Base-by-base conservation (phyloP, 2,888 invertebrate genomes). In the Drosophila mimetica region DNA sequence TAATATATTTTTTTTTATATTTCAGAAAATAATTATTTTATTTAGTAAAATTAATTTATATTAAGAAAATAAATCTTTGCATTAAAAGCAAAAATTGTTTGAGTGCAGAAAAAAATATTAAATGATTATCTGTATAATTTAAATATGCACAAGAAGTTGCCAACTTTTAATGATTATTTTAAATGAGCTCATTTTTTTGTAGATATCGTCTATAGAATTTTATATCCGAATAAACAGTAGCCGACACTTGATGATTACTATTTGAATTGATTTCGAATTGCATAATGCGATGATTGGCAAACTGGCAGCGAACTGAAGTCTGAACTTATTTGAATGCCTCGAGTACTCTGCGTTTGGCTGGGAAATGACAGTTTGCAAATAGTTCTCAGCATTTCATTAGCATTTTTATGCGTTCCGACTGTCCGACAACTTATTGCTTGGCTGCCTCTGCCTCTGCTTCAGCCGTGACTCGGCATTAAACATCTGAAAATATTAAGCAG, bases 401-500 rank as follows among this genome's bases (percentile, higher is more conserved):
- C 67, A 79, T 76, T 86, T 60, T 58, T 53, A 70, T 71, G 74
- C 60, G 71, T 58, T 77, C 37, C 70, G 74, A 70, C 54, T 65
- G 65, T 18, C 44, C 20, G 61, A 60, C 44, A 60, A 60, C 60
- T 60, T 60, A 60, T 60, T 60, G 60, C 47, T 41, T 66, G 50
- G 44, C 66, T 64, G 70, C 36, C 48, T 71, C n/a, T n/a, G n/a
- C n/a, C n/a, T n/a, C 11, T 50, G 54, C 53, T 11, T 48, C 44
- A 57, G 46, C 65, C 86, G 71, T 83, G 82, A 83, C 71, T 83
- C 60, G 78, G 72, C 86, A 77, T 57, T 85, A 70, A 72, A 74
- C 42, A 46, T 69, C 32, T 48, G 57, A 60, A 76, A 50, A 36
- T 47, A 53, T 50, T 75, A 63, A 71, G 51, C 59, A 53, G 47